These are phyloP conservation scores for Bufo gargarizans DNA, from an alignment of 2,113 vertebrate genomes.

Conservation along the genomic window DNA sequence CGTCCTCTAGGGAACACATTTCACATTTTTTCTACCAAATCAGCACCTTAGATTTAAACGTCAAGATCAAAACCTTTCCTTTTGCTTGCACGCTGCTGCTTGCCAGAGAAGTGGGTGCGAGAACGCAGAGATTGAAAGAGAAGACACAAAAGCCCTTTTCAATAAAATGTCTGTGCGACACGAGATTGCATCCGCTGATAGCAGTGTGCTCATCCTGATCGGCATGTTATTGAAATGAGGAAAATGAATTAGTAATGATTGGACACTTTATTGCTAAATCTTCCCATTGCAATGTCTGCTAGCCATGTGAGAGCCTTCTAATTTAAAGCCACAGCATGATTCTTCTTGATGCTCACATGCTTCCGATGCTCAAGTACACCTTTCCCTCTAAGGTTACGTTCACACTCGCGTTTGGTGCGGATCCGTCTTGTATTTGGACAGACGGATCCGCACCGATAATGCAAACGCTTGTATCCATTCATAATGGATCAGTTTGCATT, in stretches of 20 bases:
- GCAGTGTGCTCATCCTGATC: conserved; percentile 55
- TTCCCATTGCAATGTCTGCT: conserved; percentile 34
- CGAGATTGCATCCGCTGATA: conserved; percentile 56
- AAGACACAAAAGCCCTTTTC: conserved; percentile 56
- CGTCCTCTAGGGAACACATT: conserved; percentile 51
- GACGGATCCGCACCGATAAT: no score
- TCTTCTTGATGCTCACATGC: neutral
- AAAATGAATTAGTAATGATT: conserved; percentile 58
- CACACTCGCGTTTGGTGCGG: no score
- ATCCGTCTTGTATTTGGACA: no score
- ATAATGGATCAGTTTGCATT: no score
- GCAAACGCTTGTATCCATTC: no score
- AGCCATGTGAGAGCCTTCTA: neutral
- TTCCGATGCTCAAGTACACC: neutral
- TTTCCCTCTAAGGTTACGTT: no score
- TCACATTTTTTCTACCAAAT: conserved; percentile 57
- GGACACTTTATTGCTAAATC: conserved; percentile 52
- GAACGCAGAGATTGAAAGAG: conserved; percentile 41
- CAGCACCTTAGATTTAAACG: conserved; percentile 53
- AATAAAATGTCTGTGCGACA: conserved; percentile 58
- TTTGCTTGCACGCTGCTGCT: conserved; percentile 29
- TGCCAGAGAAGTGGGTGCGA: conserved; percentile 34
- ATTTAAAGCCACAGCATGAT: neutral
- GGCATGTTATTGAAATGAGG: conserved; percentile 53
- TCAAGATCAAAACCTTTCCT: conserved; percentile 48